Base-by-base conservation (phyloP, 1,140 invertebrate species). In the Aricia agestis region DNA sequence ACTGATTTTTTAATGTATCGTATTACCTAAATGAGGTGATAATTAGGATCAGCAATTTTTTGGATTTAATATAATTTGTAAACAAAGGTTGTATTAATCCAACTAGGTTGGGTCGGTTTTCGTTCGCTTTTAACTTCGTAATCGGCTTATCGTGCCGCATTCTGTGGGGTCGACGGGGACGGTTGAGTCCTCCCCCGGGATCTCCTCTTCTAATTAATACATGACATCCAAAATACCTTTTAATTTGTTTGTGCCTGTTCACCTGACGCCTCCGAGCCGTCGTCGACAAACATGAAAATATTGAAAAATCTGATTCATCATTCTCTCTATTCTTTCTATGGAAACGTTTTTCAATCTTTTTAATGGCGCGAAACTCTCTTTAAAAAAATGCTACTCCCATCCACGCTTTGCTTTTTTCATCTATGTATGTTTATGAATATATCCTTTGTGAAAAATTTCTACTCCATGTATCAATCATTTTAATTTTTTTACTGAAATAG, bases 81-180 rank as follows among this genome's bases (percentile, higher is more conserved):
- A 69, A 61, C 58, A 69, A 59, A 17, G 79, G 82, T 84, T 81
- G 80, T 82, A 84, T 83, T 83, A 83, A 83, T 86, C 83, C 75
- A 75, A 71, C 72, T 71, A 80, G 45, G 68, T 70, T 72, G 57
- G 68, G 69, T 72, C 68, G 72, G 75, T 69, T 79, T 74, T 75
- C 73, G 74, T 74, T 80, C 82, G 68, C 79, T 80, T 83, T 85
- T 85, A 85, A 83, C 80, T 85, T 80, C 77, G 72, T 85, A 85
- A 85, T 83, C 79, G 80, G 79, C 76, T 85, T 81, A 81, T 78
- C 75, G 76, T 72, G 67, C 77, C 80, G 77, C 78, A 79, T 83
- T 81, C 74, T 79, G 77, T 75, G 70, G 63, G 73, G 57, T 74
- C 73, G 81, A 78, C 57, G 66, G 67, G 72, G 59, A 76, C 67